Base-by-base conservation (phyloP, 2,888 invertebrate species). In the Syrphus vitripennis region DNA sequence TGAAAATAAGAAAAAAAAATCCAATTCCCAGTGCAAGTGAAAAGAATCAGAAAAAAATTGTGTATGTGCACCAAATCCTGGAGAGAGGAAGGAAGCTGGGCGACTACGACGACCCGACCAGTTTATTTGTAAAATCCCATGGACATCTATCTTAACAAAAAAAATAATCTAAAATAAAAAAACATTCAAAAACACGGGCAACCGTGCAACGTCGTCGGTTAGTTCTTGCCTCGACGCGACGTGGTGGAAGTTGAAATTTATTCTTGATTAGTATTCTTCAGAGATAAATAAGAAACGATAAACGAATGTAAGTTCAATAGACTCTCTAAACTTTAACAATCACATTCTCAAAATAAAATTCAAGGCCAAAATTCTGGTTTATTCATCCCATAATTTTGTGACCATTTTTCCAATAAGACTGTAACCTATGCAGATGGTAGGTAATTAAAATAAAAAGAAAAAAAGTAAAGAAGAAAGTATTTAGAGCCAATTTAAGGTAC, bases 31-130 rank as follows among this genome's bases (percentile, higher is more conserved):
- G 37, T 82, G 82, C 78, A 9, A 77, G 82, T 86, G 86, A 24
- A 63, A 63, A 65, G 29, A 65, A 63, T 29, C 42, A 65, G 45
- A 86, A 86, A 86, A 86, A 86, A 82, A 74, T 86, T 81, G 86
- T 86, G 86, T 86, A 82, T 86, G 77, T 86, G 86, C 82, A 86
- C 84, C 69, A 84, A 76, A 80, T 80, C 42, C 26, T 7, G 29
- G 65, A 31, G 65, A 31, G 12, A 29, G 29, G 4, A 65, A 84
- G 71, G 75, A 72, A 84, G 75, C 80, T 84, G 84, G 67, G 53
- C 45, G 9, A 42, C 29, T 7, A 34, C 16, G 26, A 50, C 50
- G 26, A n/a, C 24, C 14, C 21, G 40, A 26, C n/a, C 24, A 26
- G 24, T 29, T 42, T 3, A 72, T 42, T 80, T 19, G 34, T 24